phyloP scores from a whole-genome alignment of 2,113 vertebrate genomes.

The Phalacrocorax pelagicus region DNA sequence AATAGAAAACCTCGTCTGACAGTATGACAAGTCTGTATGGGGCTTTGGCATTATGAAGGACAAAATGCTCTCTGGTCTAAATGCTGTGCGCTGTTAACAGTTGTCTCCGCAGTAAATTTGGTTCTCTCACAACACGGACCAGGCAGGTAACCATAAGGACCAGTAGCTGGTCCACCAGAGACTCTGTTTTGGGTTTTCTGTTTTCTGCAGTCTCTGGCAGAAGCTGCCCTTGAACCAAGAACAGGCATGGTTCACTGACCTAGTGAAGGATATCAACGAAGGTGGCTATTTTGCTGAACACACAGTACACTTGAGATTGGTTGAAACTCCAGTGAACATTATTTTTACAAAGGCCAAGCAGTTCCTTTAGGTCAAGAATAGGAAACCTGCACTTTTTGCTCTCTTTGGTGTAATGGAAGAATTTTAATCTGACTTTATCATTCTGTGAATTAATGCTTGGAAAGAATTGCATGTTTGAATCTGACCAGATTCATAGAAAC shows the following conservation, averaged over 20 bases:
- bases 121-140: rapidly evolving
- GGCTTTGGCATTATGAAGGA: rapidly evolving
- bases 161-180: not conserved
- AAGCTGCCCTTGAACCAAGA: not conserved
- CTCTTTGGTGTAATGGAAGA: not conserved
- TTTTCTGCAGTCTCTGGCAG: not conserved
- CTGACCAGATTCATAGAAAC: not conserved
- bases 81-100: no score
- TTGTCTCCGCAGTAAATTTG: not conserved
- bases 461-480: not conserved
- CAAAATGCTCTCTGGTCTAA: not conserved
- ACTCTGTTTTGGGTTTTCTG: not conserved
- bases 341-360: not conserved
- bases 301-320: not conserved
- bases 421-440: not conserved
- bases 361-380: not conserved
- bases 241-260: not conserved
- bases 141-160: rapidly evolving
- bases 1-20: rapidly evolving
- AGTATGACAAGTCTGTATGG: not conserved
- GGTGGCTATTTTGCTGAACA: not conserved
- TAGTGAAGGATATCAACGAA: not conserved
- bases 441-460: not conserved
- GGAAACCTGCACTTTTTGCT: not conserved
- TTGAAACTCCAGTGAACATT: not conserved